Evolutionary conservation across 2,113 vertebrate species (phyloP), one percentile per base, ranked within the genome.

Genomic region (Silurus glanis): DNA sequence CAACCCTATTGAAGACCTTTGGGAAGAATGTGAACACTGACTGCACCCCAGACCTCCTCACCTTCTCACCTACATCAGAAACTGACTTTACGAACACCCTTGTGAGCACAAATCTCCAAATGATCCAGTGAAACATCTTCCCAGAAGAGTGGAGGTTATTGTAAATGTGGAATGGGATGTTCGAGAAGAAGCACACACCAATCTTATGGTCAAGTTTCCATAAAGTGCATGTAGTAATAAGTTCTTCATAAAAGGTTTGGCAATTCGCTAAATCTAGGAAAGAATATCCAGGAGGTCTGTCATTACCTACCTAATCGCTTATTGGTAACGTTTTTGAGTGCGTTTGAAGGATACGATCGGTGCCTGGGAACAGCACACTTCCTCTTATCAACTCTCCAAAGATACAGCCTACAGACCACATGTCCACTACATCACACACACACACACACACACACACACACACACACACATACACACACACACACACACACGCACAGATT

Each of bases 391-490:
- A 96, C 94, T 99, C 98, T 95, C 97, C 98, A 97, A 97, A 97
- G 97, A 99, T 98, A 96, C 97, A 99, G 95, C 98, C 97, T 93
- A 98, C 96, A 95, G 97, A 99, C 98, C 97, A 98, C 97, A 99
- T 99, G 96, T 99, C 98, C 96, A 99, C 97, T 99, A 95, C 91
- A 96, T 93, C 93, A 92, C 51, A 28, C 45, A 59, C 64, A 82
- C 61, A 84, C 71, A 83, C 58, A 83, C 58, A 87, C 23, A 84
- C 82, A 83, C 84, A 69, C 82, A 25, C 78, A 84, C 56, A 55
- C 72, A 83, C 66, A 17, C 59, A 75, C 56, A 82, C 59, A 84
- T 59, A 83, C 71, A 83, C 67, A 87, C 28, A 84, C 82, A 79
- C 81, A 67, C 82, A n/a, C 67, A 84, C 64, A 53, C 61, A 83